These are phyloP conservation scores for Cosmorhoe ocellata DNA, from an alignment of 2,888 invertebrate genomes.

Conservation along the genomic window DNA sequence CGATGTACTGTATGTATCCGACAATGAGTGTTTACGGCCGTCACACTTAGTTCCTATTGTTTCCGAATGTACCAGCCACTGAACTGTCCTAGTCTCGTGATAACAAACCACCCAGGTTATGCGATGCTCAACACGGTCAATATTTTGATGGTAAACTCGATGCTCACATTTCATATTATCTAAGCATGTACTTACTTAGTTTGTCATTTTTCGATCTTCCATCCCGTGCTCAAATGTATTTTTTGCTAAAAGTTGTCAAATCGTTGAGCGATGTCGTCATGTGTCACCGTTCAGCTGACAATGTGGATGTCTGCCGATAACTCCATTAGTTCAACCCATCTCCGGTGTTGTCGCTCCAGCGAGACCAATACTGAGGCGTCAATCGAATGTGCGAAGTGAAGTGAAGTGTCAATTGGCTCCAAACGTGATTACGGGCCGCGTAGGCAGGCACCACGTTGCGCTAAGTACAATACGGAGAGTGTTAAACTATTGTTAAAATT, in stretches of 20 bases:
- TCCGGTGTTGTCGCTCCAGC: neutral
- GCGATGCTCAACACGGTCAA: neutral
- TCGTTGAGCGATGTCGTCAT: too few species aligned
- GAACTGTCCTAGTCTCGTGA: constrained; percentile 4
- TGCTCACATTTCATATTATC: too few species aligned
- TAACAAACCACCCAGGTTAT: neutral
- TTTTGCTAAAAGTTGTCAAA: too few species aligned
- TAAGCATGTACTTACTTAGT: too few species aligned
- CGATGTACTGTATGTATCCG: constrained; percentile 1
- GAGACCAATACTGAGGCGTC: constrained; percentile 4
- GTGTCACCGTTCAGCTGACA: constrained; percentile 3
- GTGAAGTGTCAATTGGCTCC: constrained; percentile 14
- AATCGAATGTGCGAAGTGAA: constrained; percentile 12
- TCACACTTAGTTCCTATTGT: constrained; percentile 10
- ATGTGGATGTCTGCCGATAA: constrained; percentile 4
- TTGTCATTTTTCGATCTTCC: too few species aligned
- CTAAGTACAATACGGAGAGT: too few species aligned
- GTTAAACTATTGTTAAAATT: too few species aligned
- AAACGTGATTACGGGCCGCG: constrained; percentile 4
- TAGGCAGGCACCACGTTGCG: too few species aligned
- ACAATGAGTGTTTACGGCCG: constrained; percentile 2
- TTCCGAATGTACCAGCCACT: constrained; percentile 5
- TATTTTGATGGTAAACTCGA: too few species aligned
- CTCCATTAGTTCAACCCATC: constrained; percentile 11
- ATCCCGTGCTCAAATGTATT: too few species aligned